These are phyloP conservation scores for Drosophila bocqueti DNA, from an alignment of 1,140 invertebrate genomes.

Conservation along the genomic window DNA sequence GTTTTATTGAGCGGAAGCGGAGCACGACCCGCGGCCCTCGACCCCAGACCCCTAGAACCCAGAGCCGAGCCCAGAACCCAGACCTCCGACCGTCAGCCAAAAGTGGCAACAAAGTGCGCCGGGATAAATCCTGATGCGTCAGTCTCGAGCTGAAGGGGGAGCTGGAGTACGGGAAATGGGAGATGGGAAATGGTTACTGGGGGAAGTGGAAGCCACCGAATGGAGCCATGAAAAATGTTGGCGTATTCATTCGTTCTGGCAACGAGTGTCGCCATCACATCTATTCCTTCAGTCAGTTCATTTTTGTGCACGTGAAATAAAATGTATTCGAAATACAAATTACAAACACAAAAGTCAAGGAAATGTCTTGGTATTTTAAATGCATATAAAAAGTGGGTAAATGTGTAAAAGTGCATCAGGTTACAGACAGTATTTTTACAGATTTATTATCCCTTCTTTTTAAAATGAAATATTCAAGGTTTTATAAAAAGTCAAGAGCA, in stretches of 20 bases:
- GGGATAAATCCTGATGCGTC: constrained; percentile 75
- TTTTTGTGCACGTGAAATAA: not conserved
- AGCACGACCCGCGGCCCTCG: constrained; percentile 34
- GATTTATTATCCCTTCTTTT: too few relatives aligned
- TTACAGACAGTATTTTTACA: too few relatives aligned
- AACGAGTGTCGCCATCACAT: constrained; percentile 49
- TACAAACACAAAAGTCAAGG: too few relatives aligned
- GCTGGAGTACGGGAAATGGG: constrained; percentile 3
- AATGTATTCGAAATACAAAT: too few relatives aligned
- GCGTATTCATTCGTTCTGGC: constrained; percentile 58
- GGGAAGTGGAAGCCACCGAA: constrained; percentile 44
- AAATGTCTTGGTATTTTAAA: too few relatives aligned
- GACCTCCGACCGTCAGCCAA: constrained; percentile 21
- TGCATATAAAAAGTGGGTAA: too few relatives aligned
- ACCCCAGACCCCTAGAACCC: not conserved
- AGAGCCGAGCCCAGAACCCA: not conserved
- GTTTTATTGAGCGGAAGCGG: constrained; percentile 74
- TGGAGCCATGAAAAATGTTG: constrained; percentile 77
- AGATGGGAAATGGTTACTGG: constrained; percentile 3
- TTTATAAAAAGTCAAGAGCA: too few relatives aligned
- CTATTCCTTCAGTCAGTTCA: constrained; percentile 10
- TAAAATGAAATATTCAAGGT: too few relatives aligned
- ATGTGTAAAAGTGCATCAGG: too few relatives aligned
- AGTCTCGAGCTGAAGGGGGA: constrained; percentile 19
- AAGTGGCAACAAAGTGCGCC: constrained; percentile 50